Evolutionary conservation across 2,113 vertebrate species (phyloP).

Genomic region (Entomyzon cyanotis): DNA sequence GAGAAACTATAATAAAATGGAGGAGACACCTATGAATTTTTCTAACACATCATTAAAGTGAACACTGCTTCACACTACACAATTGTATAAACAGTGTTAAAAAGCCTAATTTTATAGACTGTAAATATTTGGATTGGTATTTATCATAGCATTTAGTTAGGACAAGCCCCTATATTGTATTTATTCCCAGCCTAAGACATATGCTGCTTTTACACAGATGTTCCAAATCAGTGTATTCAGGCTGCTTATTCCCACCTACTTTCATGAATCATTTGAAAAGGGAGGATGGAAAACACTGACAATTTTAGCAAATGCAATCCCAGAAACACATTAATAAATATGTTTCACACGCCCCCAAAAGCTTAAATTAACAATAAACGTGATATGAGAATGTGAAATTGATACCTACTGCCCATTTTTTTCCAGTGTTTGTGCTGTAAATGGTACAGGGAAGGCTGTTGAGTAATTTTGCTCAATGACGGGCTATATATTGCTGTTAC

Average conservation of each 20-base stretch:
- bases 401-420: background rate
- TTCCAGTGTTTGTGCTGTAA: background rate
- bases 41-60: background rate
- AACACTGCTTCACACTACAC: conserved; percentile 14
- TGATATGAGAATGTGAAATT: background rate
- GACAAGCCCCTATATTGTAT: background rate
- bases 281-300: background rate
- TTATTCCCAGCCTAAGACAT: background rate
- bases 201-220: conserved; percentile 5
- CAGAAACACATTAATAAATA: conserved; percentile 15
- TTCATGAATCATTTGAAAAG: conserved; percentile 24
- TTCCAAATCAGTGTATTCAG: background rate
- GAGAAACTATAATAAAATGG: conserved; percentile 35
- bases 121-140: conserved; percentile 18
- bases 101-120: background rate
- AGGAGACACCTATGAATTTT: conserved; percentile 11
- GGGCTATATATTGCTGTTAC: background rate
- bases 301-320: background rate
- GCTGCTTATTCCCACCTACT: background rate
- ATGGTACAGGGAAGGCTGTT: background rate
- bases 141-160: background rate
- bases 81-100: background rate
- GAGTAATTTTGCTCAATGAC: conserved; percentile 35
- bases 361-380: conserved; percentile 12
- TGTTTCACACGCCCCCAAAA: background rate